Base-by-base conservation (phyloP, 2,797 vertebrate species). In the Limosa lapponica region DNA sequence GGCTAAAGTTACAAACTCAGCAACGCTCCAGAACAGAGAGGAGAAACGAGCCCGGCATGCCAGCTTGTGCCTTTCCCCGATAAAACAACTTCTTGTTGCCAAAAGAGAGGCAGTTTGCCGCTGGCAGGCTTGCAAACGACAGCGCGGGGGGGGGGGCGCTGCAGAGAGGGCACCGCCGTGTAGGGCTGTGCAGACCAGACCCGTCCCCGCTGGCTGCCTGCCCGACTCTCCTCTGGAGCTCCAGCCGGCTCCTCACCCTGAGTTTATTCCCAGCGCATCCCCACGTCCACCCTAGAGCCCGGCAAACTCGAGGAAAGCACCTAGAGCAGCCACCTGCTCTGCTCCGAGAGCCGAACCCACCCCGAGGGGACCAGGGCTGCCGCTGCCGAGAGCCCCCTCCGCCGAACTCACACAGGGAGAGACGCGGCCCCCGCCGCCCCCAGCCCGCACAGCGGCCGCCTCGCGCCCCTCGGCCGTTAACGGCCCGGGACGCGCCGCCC, bases 171-270 rank as follows among this genome's bases (percentile, higher is more conserved):
- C 51, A 30, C 37, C 37, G 10, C 25, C 30, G 17, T 3, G 37
- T 27, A 8, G n/a, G 20, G 27, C 34, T 32, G 14, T 3, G 25
- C 16, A 17, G 14, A 10, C 7, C 8, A 16, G 11, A 23, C 23
- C 46, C 6, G 13, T 1, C 44, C 25, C 44, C 34, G 11, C 27
- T 4, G 6, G 32, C 59, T 37, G n/a, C 46, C 2, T 6, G 41
- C 15, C 13, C 1, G 27, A 16, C 43, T 2, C 34, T 16, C 8
- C 7, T 0, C 52, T 2, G 34, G 27, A 37, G 11, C 1, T 24
- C 51, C 9, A 1, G 30, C 51, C 4, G n/a, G 5, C 23, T 32
- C 44, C 23, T n/a, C 27, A 10, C 34, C 52, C 1, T 2, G 17
- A 25, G 6, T 10, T 18, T 8, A 5, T 8, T 4, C 6, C 69